Percentiles rank a stretch among this genome's conserved stretches.
Evolutionary conservation across 2,113 vertebrate genomes (phyloP).

Genomic region (Illadopsis cleaveri): DNA sequence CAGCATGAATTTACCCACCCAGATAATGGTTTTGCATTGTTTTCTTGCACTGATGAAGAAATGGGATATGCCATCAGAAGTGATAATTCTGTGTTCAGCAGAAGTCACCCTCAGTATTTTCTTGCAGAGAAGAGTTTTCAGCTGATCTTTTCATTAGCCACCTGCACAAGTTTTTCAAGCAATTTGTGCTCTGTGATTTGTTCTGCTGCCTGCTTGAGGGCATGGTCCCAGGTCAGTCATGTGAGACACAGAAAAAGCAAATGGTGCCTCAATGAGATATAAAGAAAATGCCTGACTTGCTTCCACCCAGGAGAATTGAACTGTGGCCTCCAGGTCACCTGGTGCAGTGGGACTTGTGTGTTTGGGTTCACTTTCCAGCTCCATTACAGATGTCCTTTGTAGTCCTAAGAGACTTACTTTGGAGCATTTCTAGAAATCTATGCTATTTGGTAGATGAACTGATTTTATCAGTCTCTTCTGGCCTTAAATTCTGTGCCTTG

Average conservation of each 20-base stretch:
- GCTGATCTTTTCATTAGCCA: background rate
- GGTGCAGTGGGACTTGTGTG: background rate
- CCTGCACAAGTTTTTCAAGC: background rate
- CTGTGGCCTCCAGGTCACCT: background rate
- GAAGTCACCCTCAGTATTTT: background rate
- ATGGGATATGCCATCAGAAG: background rate
- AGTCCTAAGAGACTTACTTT: background rate
- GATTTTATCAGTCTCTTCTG: background rate
- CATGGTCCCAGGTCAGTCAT: background rate
- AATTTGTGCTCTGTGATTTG: background rate
- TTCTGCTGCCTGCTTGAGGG: conserved; percentile 6
- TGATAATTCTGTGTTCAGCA: background rate
- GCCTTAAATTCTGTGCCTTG: conserved; percentile 2
- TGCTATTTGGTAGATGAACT: background rate
- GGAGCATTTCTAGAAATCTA: background rate
- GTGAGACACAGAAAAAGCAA: conserved; percentile 8
- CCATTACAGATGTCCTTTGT: background rate
- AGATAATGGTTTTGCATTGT: background rate
- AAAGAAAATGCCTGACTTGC: background rate
- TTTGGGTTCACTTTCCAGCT: conserved; percentile 1
- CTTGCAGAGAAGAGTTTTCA: background rate
- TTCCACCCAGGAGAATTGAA: background rate
- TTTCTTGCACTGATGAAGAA: background rate
- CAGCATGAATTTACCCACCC: background rate
- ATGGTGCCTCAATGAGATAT: background rate